Conservation (phyloP, 2,888 invertebrate species). For the Amorpha juglandis region DNA sequence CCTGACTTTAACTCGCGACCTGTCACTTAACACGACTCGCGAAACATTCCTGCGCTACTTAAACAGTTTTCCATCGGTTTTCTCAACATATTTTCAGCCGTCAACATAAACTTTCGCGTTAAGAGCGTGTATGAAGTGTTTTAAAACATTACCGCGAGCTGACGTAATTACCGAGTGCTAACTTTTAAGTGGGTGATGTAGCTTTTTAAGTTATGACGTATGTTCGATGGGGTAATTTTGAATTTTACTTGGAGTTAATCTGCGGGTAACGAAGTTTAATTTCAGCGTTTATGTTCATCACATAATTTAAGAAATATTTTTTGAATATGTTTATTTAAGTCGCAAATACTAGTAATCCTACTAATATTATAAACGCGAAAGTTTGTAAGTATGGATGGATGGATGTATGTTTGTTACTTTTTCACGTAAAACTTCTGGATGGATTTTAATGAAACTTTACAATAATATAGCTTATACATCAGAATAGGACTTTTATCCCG, state of each 20-base stretch:
- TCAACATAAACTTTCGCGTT: slow-evolving; percentile 50
- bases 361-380: no score
- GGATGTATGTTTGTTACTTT: no score
- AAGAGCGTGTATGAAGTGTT: slow-evolving; percentile 65
- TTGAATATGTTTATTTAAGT: no score
- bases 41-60: slow-evolving; percentile 41
- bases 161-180: slow-evolving; percentile 64
- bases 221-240: slow-evolving; percentile 31
- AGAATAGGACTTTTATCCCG: no score
- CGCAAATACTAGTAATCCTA: no score
- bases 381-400: no score
- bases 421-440: no score
- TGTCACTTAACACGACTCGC: slow-evolving; percentile 45
- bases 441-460: no score
- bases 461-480: no score
- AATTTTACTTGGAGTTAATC: slow-evolving; percentile 26
- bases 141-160: slow-evolving; percentile 61
- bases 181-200: slow-evolving; percentile 56
- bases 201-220: slow-evolving; percentile 50
- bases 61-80: slow-evolving; percentile 46
- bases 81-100: slow-evolving; percentile 57
- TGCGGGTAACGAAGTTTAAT: slow-evolving; percentile 23
- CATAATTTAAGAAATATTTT: no score
- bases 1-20: slow-evolving; percentile 31
- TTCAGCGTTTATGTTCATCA: slow-evolving; percentile 21